Percentiles rank a stretch among this genome's conserved stretches.
Evolutionary conservation across 2,797 vertebrate species (phyloP).

Genomic region (Typhlichthys eigenmanni): DNA sequence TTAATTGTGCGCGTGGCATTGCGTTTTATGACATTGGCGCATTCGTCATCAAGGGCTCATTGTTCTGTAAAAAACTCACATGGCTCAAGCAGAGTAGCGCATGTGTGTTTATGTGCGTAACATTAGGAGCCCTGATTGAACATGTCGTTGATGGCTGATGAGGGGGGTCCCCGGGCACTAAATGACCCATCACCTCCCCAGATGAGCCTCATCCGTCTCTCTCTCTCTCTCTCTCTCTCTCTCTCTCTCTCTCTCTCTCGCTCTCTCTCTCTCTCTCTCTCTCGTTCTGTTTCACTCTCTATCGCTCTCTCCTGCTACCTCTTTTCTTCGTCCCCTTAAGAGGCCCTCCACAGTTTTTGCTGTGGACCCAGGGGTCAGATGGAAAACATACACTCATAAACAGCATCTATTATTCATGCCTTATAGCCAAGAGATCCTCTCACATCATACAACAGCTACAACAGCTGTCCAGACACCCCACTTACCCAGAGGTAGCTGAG

Average conservation of each 20-base stretch:
- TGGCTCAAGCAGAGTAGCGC: slow-evolving; percentile 15
- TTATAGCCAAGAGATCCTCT: slow-evolving; percentile 72
- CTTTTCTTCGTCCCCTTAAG: slow-evolving; percentile 63
- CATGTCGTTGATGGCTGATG: slow-evolving; percentile 80
- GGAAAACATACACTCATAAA: slow-evolving; percentile 87
- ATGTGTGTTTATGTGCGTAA: slow-evolving; percentile 51
- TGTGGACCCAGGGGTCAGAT: slow-evolving; percentile 85
- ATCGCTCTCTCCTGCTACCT: slow-evolving; percentile 15
- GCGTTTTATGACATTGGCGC: not conserved
- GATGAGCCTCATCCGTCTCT: slow-evolving; percentile 72
- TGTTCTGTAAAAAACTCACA: slow-evolving; percentile 35
- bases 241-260: too few relatives aligned
- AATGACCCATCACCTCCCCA: slow-evolving; percentile 68
- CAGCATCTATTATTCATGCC: slow-evolving; percentile 86
- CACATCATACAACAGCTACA: slow-evolving; percentile 53
- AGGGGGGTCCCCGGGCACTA: slow-evolving; percentile 63
- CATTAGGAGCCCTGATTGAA: slow-evolving; percentile 70
- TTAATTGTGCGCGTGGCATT: slow-evolving; percentile 25
- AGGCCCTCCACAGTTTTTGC: slow-evolving; percentile 72
- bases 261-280: slow-evolving; percentile 7
- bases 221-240: slow-evolving; percentile 25
- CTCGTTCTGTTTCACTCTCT: slow-evolving; percentile 24
- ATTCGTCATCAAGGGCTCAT: slow-evolving; percentile 28
- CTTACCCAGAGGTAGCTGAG: slow-evolving; percentile 36
- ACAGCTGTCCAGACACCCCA: slow-evolving; percentile 64